Conservation (phyloP, 2,888 invertebrate species). For the Drosophila leonis region DNA sequence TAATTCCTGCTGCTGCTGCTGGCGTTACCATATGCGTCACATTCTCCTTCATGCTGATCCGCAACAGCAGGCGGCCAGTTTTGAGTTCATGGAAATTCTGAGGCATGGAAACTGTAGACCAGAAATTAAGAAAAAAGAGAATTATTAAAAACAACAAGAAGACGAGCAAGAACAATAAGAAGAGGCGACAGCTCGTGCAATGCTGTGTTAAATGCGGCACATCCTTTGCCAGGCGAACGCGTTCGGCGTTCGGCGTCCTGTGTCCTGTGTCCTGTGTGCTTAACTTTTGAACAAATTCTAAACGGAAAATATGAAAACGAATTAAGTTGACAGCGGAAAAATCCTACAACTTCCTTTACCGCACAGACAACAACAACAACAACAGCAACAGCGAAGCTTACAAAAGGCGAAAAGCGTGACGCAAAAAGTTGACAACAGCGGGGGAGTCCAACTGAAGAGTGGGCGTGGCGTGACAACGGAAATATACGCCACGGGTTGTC, state of each 20-base stretch:
- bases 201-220: slow-evolving; percentile 65
- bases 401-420: slow-evolving; percentile 57
- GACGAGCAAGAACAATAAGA: slow-evolving; percentile 26
- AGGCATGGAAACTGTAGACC: slow-evolving; percentile 51
- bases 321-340: slow-evolving; percentile 81
- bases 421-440: slow-evolving; percentile 48
- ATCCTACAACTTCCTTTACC: slow-evolving; percentile 79
- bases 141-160: slow-evolving; percentile 57
- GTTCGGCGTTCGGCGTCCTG: not conserved
- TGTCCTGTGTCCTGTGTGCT: slow-evolving; percentile 23
- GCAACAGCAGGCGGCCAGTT: slow-evolving; percentile 26
- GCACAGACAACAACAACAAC: slow-evolving; percentile 39
- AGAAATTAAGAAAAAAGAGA: slow-evolving; percentile 27
- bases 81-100: slow-evolving; percentile 54
- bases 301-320: slow-evolving; percentile 81
- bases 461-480: slow-evolving; percentile 35
- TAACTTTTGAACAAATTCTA: slow-evolving; percentile 81
- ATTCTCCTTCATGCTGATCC: slow-evolving; percentile 21
- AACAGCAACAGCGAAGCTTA: slow-evolving; percentile 13
- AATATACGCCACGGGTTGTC: slow-evolving; percentile 67
- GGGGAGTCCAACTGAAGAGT: slow-evolving; percentile 10
- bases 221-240: slow-evolving; percentile 77
- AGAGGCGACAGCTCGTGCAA: slow-evolving; percentile 58
- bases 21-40: slow-evolving; percentile 56
- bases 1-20: slow-evolving; percentile 52